A percentile compares a stretch with the other conserved stretches of the same genome.
phyloP scores from a whole-genome alignment of 1,140 invertebrate genomes.

The Colletes latitarsis region DNA sequence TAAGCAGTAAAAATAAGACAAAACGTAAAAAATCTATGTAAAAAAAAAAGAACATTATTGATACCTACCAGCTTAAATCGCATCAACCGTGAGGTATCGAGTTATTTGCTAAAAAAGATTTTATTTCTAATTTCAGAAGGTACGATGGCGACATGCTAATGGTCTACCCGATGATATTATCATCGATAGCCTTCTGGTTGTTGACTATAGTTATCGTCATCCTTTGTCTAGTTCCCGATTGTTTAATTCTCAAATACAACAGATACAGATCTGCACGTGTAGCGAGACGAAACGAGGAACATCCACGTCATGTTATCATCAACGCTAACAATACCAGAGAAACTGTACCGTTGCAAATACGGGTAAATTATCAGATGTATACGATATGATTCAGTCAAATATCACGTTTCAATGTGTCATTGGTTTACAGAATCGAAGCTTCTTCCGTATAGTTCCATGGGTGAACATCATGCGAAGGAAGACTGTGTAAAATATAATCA shows the following conservation, averaged over 20 bases:
- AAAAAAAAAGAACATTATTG: too few species aligned
- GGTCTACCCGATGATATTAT: conserved; percentile 83
- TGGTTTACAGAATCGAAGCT: conserved; percentile 9
- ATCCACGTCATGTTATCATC: background rate
- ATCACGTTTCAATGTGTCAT: background rate
- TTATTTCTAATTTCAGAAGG: conserved; percentile 72
- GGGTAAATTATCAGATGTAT: background rate
- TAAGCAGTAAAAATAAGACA: conserved; percentile 34
- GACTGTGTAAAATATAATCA: background rate
- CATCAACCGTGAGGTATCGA: too few species aligned
- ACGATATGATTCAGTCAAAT: background rate
- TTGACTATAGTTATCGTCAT: conserved; percentile 82
- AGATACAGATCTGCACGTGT: conserved; percentile 56
- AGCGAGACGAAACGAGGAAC: conserved; percentile 58
- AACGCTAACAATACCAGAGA: conserved; percentile 27
- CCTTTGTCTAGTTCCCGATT: conserved; percentile 84
- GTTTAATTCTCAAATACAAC: conserved; percentile 72
- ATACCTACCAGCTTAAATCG: too few species aligned
- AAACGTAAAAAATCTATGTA: too few species aligned
- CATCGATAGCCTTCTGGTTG: conserved; percentile 84
- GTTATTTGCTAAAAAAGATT: too few species aligned
- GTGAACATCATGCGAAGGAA: conserved; percentile 41
- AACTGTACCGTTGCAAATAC: background rate
- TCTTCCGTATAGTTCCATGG: conserved; percentile 39
- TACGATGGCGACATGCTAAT: conserved; percentile 84